Conservation (phyloP, 30 jellyfish, hydroid and myxozoan genomes). For the Cassiopea andromeda region DNA sequence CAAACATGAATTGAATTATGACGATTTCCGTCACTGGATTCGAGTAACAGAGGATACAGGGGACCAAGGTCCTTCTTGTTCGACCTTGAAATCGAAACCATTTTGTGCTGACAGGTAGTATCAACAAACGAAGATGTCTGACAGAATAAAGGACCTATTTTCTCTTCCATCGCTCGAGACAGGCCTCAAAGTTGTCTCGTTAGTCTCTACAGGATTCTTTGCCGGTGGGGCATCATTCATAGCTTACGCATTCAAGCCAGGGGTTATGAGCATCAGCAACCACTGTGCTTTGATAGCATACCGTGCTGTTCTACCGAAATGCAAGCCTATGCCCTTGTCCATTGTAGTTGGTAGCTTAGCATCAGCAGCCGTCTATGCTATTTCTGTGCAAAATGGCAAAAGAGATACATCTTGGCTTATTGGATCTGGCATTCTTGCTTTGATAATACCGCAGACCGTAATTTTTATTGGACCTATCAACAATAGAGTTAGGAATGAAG, state of each 20-base stretch:
- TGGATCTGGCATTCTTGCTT: slow-evolving; percentile 59
- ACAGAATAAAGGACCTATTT: slow-evolving; percentile 25
- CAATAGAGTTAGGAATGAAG: slow-evolving; percentile 30
- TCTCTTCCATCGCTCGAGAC: slow-evolving; percentile 35
- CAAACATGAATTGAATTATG: no score
- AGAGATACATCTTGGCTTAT: slow-evolving; percentile 32
- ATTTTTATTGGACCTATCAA: slow-evolving; percentile 58
- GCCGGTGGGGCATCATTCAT: slow-evolving; percentile 68
- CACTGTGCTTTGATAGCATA: slow-evolving; percentile 62
- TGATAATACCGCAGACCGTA: slow-evolving; percentile 35
- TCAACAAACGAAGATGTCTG: slow-evolving; percentile 10
- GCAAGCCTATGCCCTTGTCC: slow-evolving; percentile 53
- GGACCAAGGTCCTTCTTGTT: not conserved
- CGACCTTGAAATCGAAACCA: not conserved
- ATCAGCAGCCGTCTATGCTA: slow-evolving; percentile 58
- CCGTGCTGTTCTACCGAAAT: slow-evolving; percentile 53
- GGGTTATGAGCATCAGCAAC: slow-evolving; percentile 69
- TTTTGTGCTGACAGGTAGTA: not conserved
- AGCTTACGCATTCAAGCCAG: slow-evolving; percentile 58
- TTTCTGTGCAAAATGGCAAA: slow-evolving; percentile 17
- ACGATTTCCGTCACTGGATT: no score
- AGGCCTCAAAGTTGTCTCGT: slow-evolving; percentile 54
- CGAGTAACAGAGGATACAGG: not conserved
- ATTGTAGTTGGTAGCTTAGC: slow-evolving; percentile 29
- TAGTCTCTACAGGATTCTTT: slow-evolving; percentile 58